Conservation (phyloP, 64 coral and sea anemone species). For the Porites lutea region DNA sequence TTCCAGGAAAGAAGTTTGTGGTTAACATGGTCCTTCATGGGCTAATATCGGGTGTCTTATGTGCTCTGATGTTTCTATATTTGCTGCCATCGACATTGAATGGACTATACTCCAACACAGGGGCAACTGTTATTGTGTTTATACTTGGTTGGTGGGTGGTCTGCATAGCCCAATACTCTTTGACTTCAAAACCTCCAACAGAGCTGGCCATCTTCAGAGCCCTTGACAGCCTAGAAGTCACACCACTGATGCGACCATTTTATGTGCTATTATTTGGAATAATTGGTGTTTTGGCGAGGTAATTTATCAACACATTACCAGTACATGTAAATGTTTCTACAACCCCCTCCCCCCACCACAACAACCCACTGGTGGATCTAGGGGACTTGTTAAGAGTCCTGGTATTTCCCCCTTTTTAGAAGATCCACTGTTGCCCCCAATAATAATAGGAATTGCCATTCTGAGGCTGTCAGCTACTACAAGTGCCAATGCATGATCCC, state of each 20-base stretch:
- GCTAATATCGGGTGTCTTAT: conserved; percentile 60
- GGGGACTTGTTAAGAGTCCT: no score
- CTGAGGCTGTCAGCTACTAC: no score
- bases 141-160: conserved; percentile 84
- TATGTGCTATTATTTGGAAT: conserved; percentile 85
- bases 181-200: conserved; percentile 68
- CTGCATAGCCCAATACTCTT: conserved; percentile 87
- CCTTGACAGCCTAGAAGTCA: conserved; percentile 61
- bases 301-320: background rate
- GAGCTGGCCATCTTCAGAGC: conserved; percentile 87
- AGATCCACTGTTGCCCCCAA: no score
- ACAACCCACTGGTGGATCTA: no score
- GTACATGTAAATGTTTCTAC: no score
- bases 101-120: conserved; percentile 46
- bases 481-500: no score
- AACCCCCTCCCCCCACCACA: no score
- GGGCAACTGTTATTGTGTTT: conserved; percentile 65
- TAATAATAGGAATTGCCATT: no score
- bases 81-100: conserved; percentile 78
- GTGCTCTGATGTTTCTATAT: conserved; percentile 85
- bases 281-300: conserved; percentile 78
- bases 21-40: conserved; percentile 79
- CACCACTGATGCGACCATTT: conserved; percentile 91
- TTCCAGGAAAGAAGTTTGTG: conserved; percentile 68
- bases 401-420: no score